Evolutionary conservation across 2,113 vertebrate genomes (phyloP), one percentile per base, ranked within the genome.

Genomic region (Neomonachus schauinslandi): DNA sequence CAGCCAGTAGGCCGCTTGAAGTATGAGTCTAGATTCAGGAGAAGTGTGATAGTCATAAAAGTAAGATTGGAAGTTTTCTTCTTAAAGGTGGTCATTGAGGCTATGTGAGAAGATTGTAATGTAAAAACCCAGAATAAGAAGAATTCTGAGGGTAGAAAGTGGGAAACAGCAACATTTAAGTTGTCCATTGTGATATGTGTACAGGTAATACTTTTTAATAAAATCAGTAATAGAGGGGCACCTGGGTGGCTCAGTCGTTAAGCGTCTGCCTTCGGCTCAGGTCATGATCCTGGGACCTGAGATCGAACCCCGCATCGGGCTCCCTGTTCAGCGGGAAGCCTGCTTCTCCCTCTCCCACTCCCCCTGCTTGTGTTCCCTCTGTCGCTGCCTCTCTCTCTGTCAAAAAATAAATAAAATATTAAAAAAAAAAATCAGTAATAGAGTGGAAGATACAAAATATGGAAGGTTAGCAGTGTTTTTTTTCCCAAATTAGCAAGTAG

Each of bases 101-200:
- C 51, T 81, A 1, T 88, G 46, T 24, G 26, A 53, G 59, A 81
- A 69, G 59, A 89, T 51, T 69, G 69, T 12, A 53, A 16, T 85
- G 28, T 61, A 24, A 79, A 94, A 72, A 24, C 33, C 22, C 69
- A 74, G 53, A 71, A 57, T 90, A 87, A 21, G 67, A 59, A n/a
- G 22, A 77, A 19, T 7, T 77, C 22, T 96, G 63, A 79, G 51
- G 2, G 82, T 92, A 67, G 65, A 91, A 49, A 10, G 4, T 93
- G 59, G 26, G 10, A 95, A 98, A 63, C 46, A 83, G 36, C 16
- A 71, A 26, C 12, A 42, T 65, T 95, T 59, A 97, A 89, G 13
- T 63, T 82, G 28, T 81, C 53, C 79, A 11, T 24, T 57, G 16
- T 74, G 83, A 81, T 74, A 19, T 51, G 0, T 77, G 18, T 59